Base-by-base conservation (phyloP, 1,140 invertebrate species). In the Choristoneura fumiferana region DNA sequence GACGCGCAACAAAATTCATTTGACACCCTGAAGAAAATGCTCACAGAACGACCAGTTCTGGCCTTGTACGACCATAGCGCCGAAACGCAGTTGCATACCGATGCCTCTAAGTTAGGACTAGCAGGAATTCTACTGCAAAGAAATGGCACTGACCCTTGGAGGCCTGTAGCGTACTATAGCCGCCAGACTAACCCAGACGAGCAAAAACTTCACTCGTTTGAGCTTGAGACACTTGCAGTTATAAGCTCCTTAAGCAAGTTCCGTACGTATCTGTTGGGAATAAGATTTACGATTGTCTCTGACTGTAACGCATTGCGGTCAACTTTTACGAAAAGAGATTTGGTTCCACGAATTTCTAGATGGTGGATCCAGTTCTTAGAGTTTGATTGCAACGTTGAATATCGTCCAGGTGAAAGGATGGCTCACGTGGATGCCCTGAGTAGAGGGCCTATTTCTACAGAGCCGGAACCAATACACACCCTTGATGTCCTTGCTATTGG, bases 131-230 rank as follows among this genome's bases (percentile, higher is more conserved):
- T 80, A 54, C 9, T 84, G 54, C 73, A 86, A 71, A 38, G 38
- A 17, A 8, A 63, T 63, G 43, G 85, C 76, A 62, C 61, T 58
- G 64, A 69, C 36, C 35, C 18, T 12, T 52, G 45, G 45, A 10
- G 69, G 15, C 68, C 69, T 1, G 67, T 87, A 1, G 62, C 54
- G 14, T 84, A 87, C 60, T 84, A 63, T 38, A 79, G 76, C 60
- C 34, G 63, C 12, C 60, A 67, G 17, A 81, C 73, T 0, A 55
- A 65, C 1, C 35, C 52, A 0, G 57, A 53, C 17, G 71, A 84
- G 59, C 12, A 60, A 10, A 70, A 71, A 57, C 81, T 84, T 49
- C 80, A 81, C 61, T 80, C 76, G 1, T 84, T 75, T 40, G 78
- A 86, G 40, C 45, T 78, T 0, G 74, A 86, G 54, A 81, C 71